Evolutionary conservation across 2,797 vertebrate species (phyloP).

Genomic region (Eptatretus atami): DNA sequence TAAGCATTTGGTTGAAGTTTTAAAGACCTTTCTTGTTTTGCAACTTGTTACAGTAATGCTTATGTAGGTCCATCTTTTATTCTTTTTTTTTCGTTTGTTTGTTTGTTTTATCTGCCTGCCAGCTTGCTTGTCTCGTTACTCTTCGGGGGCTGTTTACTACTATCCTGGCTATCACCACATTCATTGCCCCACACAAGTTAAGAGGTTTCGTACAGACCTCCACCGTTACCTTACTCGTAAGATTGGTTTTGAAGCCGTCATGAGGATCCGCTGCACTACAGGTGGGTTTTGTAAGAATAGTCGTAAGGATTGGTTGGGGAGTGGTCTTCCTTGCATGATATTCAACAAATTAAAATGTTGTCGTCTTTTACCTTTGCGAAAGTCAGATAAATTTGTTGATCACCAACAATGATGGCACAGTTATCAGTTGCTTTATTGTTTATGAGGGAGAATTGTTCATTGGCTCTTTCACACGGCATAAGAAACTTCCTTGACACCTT

Average conservation of each 20-base stretch:
- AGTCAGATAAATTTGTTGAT: no score
- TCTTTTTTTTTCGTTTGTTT: not conserved
- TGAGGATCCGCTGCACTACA: conserved; percentile 96
- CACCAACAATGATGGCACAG: no score
- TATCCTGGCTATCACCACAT: conserved; percentile 72
- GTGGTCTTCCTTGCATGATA: no score
- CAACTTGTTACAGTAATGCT: not conserved
- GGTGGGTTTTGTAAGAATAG: conserved; percentile 16
- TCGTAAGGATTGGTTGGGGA: no score
- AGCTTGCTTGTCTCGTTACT: conserved; percentile 88
- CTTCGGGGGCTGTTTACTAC: conserved; percentile 63
- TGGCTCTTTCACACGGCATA: no score
- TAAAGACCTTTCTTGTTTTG: no score
- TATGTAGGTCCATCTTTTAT: not conserved
- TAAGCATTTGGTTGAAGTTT: no score
- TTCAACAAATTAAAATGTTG: no score
- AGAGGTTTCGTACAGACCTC: conserved; percentile 55
- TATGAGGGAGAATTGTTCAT: no score
- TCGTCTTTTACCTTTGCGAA: no score
- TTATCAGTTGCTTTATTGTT: no score
- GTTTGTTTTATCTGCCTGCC: conserved; percentile 9
- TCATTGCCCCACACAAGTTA: conserved; percentile 51
- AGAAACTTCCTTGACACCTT: no score
- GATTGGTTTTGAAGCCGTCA: conserved; percentile 86
- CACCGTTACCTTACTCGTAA: conserved; percentile 70